These are phyloP conservation scores for Agrochola lota DNA, from an alignment of 2,888 invertebrate species.

Conservation along the genomic window DNA sequence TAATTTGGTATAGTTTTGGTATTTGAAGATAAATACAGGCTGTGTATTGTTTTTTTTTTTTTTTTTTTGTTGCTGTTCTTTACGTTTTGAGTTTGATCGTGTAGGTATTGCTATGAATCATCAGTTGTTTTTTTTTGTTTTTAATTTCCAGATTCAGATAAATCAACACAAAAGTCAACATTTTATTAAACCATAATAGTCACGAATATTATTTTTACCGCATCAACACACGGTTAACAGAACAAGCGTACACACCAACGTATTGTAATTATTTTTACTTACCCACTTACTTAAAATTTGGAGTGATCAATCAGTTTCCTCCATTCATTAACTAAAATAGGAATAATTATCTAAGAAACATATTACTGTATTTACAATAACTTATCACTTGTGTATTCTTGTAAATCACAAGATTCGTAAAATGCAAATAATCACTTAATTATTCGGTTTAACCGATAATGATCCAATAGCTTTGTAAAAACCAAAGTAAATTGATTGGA, in stretches of 20 bases:
- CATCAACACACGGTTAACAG: background rate
- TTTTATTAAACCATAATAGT: background rate
- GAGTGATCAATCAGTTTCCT: constrained; percentile 6
- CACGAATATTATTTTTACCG: background rate
- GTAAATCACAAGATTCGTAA: background rate
- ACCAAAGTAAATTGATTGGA: background rate
- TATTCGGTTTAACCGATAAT: background rate
- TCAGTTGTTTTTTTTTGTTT: background rate
- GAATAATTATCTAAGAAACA: background rate
- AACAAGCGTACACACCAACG: background rate
- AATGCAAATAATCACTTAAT: background rate
- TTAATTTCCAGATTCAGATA: background rate
- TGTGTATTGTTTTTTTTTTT: too few relatives aligned
- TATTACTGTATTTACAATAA: constrained; percentile 2
- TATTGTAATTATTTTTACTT: constrained; percentile 17
- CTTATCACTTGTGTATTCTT: background rate
- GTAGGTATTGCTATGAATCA: too few relatives aligned
- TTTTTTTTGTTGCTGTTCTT: too few relatives aligned
- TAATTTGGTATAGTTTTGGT: background rate
- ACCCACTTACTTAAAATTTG: constrained; percentile 19
- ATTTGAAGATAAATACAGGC: background rate
- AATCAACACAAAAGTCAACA: background rate
- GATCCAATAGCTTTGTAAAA: background rate
- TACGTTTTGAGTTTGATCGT: too few relatives aligned
- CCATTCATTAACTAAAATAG: background rate